Percentiles rank a stretch among this genome's conserved stretches.
phyloP scores from a whole-genome alignment of 2,797 vertebrate genomes.

The Mormyrops boulengeri region DNA sequence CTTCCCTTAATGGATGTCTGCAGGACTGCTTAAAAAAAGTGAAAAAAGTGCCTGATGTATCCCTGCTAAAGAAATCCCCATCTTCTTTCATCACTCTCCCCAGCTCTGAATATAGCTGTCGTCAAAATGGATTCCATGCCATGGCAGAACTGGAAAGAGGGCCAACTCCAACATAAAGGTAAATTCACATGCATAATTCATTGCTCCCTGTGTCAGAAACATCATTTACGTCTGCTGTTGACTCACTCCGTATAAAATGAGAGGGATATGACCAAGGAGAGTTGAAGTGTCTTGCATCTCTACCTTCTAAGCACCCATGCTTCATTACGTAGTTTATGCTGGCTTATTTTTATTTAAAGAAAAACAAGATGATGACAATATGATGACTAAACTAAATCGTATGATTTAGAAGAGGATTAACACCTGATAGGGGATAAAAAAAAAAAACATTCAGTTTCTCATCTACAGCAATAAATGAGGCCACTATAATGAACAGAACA shows the following conservation, averaged over 20 bases:
- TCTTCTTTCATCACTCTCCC: not conserved
- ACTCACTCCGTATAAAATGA: conserved; percentile 68
- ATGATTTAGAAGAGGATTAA: conserved; percentile 41
- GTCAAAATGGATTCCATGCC: conserved; percentile 20
- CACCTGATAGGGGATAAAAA: conserved; percentile 52
- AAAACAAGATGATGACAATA: not conserved
- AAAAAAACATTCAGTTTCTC: conserved; percentile 21
- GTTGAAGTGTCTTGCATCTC: conserved; percentile 44
- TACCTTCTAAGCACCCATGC: conserved; percentile 31
- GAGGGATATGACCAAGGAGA: conserved; percentile 62
- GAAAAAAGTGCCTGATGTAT: conserved; percentile 12
- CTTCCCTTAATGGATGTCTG: conserved; percentile 32
- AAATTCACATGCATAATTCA: conserved; percentile 69
- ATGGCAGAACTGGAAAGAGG: conserved; percentile 28
- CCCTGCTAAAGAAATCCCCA: conserved; percentile 1
- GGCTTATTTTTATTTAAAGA: conserved; percentile 46
- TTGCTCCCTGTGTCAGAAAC: conserved; percentile 65
- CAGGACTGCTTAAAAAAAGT: conserved; percentile 3
- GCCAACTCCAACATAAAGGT: conserved; percentile 64
- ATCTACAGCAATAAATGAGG: not conserved
- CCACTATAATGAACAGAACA: conserved; percentile 17
- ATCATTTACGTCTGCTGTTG: conserved; percentile 68
- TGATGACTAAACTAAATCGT: conserved; percentile 29
- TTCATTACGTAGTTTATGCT: conserved; percentile 53
- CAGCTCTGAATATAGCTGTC: conserved; percentile 11